These are phyloP conservation scores for Drosophila funebris DNA, from an alignment of 1,140 invertebrate species.

Conservation along the genomic window DNA sequence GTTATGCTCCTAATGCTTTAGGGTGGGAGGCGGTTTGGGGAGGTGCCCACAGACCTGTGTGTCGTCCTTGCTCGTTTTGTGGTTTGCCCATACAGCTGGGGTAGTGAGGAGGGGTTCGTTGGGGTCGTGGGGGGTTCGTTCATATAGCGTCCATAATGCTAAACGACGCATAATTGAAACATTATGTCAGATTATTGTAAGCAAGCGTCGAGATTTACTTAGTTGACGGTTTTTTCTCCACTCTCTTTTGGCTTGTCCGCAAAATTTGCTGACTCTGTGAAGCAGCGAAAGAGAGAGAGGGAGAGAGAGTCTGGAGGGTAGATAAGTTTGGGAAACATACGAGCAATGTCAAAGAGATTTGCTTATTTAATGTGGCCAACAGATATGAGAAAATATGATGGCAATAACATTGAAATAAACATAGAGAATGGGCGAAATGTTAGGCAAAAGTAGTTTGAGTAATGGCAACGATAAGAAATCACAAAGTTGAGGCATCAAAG, in stretches of 20 bases:
- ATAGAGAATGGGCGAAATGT: slow-evolving; percentile 15
- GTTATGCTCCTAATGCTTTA: slow-evolving; percentile 54
- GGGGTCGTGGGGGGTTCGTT: slow-evolving; percentile 17
- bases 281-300: too few species aligned
- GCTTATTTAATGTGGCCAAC: slow-evolving; percentile 52
- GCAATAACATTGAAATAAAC: slow-evolving; percentile 25
- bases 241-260: neutral
- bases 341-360: slow-evolving; percentile 65
- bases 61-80: slow-evolving; percentile 15
- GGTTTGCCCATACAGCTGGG: slow-evolving; percentile 1
- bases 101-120: neutral
- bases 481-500: slow-evolving; percentile 15
- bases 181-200: slow-evolving; percentile 82
- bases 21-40: neutral
- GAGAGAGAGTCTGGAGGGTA: neutral
- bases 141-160: slow-evolving; percentile 63
- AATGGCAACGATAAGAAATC: slow-evolving; percentile 36
- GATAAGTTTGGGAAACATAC: slow-evolving; percentile 58
- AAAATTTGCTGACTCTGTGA: slow-evolving; percentile 49
- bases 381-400: slow-evolving; percentile 56
- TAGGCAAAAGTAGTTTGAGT: slow-evolving; percentile 22
- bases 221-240: slow-evolving; percentile 60
- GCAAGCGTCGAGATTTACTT: slow-evolving; percentile 75
- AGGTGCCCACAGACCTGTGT: neutral
- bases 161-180: slow-evolving; percentile 81